Evolutionary conservation across 2,888 invertebrate genomes (phyloP), one percentile per base, ranked within the genome.

Genomic region (Drosophila hamatofila): DNA sequence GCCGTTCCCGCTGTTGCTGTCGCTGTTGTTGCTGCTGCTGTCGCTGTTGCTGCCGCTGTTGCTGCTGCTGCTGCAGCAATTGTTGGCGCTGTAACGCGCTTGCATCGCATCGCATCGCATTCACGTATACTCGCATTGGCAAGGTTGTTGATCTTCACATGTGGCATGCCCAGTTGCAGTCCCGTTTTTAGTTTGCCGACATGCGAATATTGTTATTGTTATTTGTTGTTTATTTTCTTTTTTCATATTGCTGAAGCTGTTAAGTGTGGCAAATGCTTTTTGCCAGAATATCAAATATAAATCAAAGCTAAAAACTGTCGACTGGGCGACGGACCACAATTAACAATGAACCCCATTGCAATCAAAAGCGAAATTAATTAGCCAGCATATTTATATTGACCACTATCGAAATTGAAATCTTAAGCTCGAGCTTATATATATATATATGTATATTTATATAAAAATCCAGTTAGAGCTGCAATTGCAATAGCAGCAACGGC

Each of bases 111-210:
- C 74, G 88, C 78, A 78, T 72, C 56, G 80, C 85, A 82, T 80
- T 85, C 86, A 69, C 69, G 80, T 81, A 64, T 70, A 58, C 64
- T 68, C 81, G 74, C 78, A 86, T 78, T 83, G 83, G 87, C 88
- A 78, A 89, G 85, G 85, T 86, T 89, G 86, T 86, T 86, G 85
- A 89, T 86, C 85, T 88, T 86, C 90, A 78, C 72, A 74, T 66
- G 80, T 72, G 82, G 65, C 80, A 69, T 66, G 73, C 64, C 61
- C 66, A 66, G 67, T 55, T 62, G 27, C 59, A 54, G 67, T 59
- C 49, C 61, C 56, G 55, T 65, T 71, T 51, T 39, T 27, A n/a
- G 37, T 52, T 67, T 74, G 60, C 49, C 59, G 59, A 46, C 57
- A 58, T 66, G 58, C 52, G 68, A 74, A 33, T 46, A 27, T 30